Base-by-base conservation (phyloP, 2,113 vertebrate genomes). In the Antennarius striatus region DNA sequence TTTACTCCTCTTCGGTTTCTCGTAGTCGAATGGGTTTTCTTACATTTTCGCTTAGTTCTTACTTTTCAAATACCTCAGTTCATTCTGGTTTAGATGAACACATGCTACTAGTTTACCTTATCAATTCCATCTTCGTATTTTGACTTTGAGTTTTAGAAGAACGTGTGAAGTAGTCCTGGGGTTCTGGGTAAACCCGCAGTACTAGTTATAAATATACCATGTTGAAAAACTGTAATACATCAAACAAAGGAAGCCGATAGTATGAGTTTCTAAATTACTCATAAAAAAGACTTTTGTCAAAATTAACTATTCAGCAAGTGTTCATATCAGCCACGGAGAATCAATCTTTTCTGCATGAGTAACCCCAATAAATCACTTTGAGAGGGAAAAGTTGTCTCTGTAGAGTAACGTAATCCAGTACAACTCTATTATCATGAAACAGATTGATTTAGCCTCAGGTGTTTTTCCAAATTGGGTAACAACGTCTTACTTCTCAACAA, bases 401-500 rank as follows among this genome's bases (percentile, higher is more conserved):
- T 12, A 10, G 50, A 57, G 63, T 59, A 65, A 16, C 22, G 42
- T 51, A 53, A 36, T 61, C 10, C 8, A 56, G 60, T 10, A 42
- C 13, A 72, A 43, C 43, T 57, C 16, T 16, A 46, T 59, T 51
- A 62, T 46, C 17, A 63, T 39, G 53, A 56, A 68, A 56, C 36
- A 48, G 50, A 62, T 67, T 30, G 8, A 14, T 65, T 46, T 55
- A 28, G 9, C 43, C 54, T 17, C 32, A 36, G 22, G 29, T 64
- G 32, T 36, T 36, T 36, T 36, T 36, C 32, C 4, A 36, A 36
- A 36, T 36, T 36, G 32, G 32, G 32, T 36, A 36, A 36, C 32
- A 36, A 1, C 22, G 1, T 22, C 1, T 22, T 22, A 22, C 22
- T 22, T 36, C 32, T 36, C 32, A 36, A 36, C 4, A 36, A 36